phyloP scores from a whole-genome alignment of 2,797 vertebrate species.

The Limosa lapponica region DNA sequence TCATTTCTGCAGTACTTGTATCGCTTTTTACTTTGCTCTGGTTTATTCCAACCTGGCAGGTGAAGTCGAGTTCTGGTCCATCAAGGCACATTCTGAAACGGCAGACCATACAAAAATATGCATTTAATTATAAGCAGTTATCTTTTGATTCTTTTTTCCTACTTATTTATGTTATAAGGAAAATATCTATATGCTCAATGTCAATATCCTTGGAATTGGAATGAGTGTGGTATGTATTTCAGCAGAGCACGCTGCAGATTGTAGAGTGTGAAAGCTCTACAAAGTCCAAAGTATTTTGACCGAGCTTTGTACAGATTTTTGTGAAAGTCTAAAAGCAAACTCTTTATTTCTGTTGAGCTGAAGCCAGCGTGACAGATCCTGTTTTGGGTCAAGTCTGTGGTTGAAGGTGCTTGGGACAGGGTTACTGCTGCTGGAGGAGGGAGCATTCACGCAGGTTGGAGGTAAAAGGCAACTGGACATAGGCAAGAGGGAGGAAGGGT shows the following conservation, averaged over 20 bases:
- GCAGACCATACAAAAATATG: not conserved
- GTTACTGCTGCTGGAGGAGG: not conserved
- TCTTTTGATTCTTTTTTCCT: not conserved
- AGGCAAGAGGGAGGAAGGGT: not conserved
- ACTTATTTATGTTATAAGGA: not conserved
- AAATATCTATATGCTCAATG: not conserved
- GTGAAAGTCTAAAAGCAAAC: conserved; percentile 46
- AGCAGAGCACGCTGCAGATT: not conserved
- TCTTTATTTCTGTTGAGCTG: conserved; percentile 61
- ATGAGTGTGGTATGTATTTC: not conserved
- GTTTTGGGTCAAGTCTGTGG: not conserved
- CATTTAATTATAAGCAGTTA: not conserved
- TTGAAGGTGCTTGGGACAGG: not conserved
- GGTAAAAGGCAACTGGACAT: not conserved
- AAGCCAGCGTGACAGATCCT: not conserved
- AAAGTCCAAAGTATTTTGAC: not conserved
- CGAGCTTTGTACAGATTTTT: conserved; percentile 65
- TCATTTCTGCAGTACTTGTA: accelerated
- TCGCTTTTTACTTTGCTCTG: not conserved
- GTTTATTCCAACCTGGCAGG: not conserved
- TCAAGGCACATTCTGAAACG: not conserved
- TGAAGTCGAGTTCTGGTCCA: not conserved
- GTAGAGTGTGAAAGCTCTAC: not conserved
- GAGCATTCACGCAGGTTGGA: no score
- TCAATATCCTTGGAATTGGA: not conserved